A percentile compares a stretch with the other conserved stretches of the same genome.
Conservation (phyloP, 2,113 vertebrate species). For the Alaudala cheleensis region DNA sequence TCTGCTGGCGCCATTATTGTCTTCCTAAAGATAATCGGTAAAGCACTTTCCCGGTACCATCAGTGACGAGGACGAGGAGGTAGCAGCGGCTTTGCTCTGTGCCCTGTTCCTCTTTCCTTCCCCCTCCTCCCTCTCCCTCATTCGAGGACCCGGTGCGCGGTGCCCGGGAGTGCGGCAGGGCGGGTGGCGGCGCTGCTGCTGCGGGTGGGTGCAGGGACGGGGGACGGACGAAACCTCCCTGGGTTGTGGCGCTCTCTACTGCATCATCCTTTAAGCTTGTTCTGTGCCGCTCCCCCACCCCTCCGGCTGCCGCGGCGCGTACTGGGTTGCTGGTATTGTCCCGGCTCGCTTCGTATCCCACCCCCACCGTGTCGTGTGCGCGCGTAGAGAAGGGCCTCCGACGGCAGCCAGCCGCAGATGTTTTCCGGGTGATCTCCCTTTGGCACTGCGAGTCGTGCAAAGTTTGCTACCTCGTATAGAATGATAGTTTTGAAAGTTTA, state of each 20-base stretch:
- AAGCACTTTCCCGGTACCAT: constrained; percentile 82
- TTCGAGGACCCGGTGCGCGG: not conserved
- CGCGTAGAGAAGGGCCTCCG: not conserved
- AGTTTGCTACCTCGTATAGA: not conserved
- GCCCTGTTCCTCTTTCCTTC: not conserved
- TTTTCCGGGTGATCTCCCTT: not conserved
- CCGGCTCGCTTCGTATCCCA: not conserved
- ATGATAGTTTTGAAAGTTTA: not conserved
- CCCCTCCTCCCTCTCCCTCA: constrained; percentile 72
- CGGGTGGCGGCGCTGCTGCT: not conserved
- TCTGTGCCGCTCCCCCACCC: not conserved
- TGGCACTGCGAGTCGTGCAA: not conserved
- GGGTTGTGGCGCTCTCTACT: not conserved
- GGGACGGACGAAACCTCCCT: not conserved
- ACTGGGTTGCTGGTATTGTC: not conserved
- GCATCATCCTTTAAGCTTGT: not conserved
- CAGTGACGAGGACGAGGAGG: not conserved
- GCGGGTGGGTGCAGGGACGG: not conserved
- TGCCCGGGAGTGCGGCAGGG: not conserved
- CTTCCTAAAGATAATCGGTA: constrained; percentile 87
- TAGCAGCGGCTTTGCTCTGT: not conserved
- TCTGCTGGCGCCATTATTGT: constrained; percentile 78
- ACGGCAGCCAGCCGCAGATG: not conserved
- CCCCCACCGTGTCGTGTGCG: not conserved
- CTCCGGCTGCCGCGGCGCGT: not conserved